Evolutionary conservation across 2,113 vertebrate species (phyloP), one percentile per base, ranked within the genome.

Genomic region (Amphiprion percula): DNA sequence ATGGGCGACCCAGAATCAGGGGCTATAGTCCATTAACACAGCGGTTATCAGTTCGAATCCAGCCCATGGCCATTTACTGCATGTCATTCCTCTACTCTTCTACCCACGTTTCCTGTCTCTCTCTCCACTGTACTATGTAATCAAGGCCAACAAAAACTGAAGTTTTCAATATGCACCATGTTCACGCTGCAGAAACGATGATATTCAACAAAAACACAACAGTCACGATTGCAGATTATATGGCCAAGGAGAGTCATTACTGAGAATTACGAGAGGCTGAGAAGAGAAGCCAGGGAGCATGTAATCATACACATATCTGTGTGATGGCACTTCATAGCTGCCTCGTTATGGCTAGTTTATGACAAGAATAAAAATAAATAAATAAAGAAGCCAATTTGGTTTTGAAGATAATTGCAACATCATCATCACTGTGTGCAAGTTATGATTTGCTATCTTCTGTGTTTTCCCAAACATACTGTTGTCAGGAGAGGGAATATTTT

Each of bases 281-380:
- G 52, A 58, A 80, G 76, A 79, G 54, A 74, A 64, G 72, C 50
- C 33, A 44, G 47, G 53, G 68, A 83, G 68, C 33, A 24, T 64
- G 79, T 79, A 72, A 86, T 90, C 84, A 85, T 61, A 75, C 72
- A 67, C 68, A 70, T 61, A 67, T 76, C 60, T 80, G 60, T 83
- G 70, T 58, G 80, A 79, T 65, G 77, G 75, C 82, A 71, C 83
- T 90, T 75, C 83, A 86, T 58, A 1, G 72, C 84, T 16, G 50
- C 79, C 84, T 92, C 88, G 82, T 91, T 92, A 88, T 68, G 41
- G 33, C 52, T 82, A 52, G 49, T 87, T 90, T 85, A 91, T 87
- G 84, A 60, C 74, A 52, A 78, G 63, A 69, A 89, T 79, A 88
- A 84, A 37, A 33, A 33, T 8, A 37, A 37, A 37, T 8, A 37